These are phyloP conservation scores for Achlya flavicornis DNA, from an alignment of 2,888 invertebrate species.

Conservation along the genomic window DNA sequence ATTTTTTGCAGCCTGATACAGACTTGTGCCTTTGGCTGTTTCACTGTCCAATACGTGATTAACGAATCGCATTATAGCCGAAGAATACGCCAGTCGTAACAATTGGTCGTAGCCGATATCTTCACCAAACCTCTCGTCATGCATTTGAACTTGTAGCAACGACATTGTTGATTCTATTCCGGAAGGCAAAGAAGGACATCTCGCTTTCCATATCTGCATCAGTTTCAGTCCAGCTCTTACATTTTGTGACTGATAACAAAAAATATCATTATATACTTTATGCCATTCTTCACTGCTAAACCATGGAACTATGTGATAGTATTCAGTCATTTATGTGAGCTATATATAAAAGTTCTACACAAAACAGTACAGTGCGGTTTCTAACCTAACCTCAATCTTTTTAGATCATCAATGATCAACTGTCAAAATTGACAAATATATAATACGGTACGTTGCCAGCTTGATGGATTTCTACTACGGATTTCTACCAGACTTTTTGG, in stretches of 20 bases:
- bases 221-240: slow-evolving; percentile 67
- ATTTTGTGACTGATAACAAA: slow-evolving; percentile 58
- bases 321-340: slow-evolving; percentile 51
- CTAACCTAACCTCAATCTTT: too few species aligned
- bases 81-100: slow-evolving; percentile 84
- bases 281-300: slow-evolving; percentile 80
- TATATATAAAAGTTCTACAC: background rate
- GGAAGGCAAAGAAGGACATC: slow-evolving; percentile 82
- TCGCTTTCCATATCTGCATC: slow-evolving; percentile 83
- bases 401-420: too few species aligned
- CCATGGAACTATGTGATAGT: slow-evolving; percentile 73
- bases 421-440: too few species aligned
- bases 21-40: slow-evolving; percentile 78
- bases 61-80: slow-evolving; percentile 86
- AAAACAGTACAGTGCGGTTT: background rate
- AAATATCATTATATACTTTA: slow-evolving; percentile 74
- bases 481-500: too few species aligned
- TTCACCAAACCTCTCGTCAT: slow-evolving; percentile 52
- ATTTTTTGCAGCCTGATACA: slow-evolving; percentile 84
- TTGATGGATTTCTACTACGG: too few species aligned
- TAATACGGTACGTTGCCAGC: too few species aligned
- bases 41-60: slow-evolving; percentile 85
- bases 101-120: slow-evolving; percentile 67
- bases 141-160: slow-evolving; percentile 79
- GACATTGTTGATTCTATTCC: slow-evolving; percentile 85